Evolutionary conservation across 2,797 vertebrate genomes (phyloP).

Genomic region (Spheniscus humboldti): DNA sequence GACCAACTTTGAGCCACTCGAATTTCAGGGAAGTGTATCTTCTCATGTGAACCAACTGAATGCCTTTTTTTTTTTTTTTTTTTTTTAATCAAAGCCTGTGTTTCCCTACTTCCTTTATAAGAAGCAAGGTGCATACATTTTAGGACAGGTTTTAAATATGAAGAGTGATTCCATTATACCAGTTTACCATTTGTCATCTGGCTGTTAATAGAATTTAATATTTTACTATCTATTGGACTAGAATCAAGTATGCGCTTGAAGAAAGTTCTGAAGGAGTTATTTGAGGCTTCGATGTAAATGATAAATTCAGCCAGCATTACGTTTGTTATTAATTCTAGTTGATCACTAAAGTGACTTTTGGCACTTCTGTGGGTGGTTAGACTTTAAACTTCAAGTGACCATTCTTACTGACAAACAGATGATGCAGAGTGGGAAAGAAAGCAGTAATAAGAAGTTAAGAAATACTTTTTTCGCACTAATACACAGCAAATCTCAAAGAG

Average conservation of each 20-base stretch:
- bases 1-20: rapidly evolving
- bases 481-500: neutral
- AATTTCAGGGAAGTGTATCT: neutral
- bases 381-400: neutral
- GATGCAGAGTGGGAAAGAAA: neutral
- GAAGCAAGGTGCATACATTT: neutral
- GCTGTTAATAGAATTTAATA: neutral
- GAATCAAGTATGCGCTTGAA: neutral
- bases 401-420: neutral
- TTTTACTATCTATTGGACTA: neutral
- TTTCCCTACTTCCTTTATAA: neutral
- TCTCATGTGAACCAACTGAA: neutral
- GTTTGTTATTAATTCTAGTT: neutral
- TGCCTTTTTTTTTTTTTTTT: neutral
- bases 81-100: neutral
- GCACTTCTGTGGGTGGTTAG: neutral
- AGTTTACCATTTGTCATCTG: neutral
- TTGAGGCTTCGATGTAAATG: neutral
- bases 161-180: neutral
- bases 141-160: neutral
- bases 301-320: neutral
- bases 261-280: neutral
- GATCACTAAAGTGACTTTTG: neutral
- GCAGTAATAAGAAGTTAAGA: neutral
- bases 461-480: neutral